Evolutionary conservation across 2,888 invertebrate genomes (phyloP), one percentile per base, ranked within the genome.

Genomic region (Peribatodes rhomboidaria): DNA sequence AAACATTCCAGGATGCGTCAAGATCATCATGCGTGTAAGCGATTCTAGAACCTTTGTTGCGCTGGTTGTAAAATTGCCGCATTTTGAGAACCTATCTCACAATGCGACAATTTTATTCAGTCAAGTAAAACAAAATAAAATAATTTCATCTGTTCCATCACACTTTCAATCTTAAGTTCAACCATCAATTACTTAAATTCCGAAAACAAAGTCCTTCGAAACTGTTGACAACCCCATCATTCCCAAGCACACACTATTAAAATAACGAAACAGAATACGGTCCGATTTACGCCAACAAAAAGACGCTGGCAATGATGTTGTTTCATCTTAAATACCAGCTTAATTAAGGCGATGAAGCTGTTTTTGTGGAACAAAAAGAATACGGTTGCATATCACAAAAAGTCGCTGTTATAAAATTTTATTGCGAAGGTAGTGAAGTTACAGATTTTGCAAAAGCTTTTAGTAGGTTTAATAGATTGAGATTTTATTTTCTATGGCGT

Each of bases 231-330:
- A 73, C 70, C 64, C 44, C 73, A 59, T 64, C 56, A 65, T 55
- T 61, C 27, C 66, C 74, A 69, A 69, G 65, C 67, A 57, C 68
- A 75, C 72, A 72, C 71, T 75, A 75, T 76, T 77, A 75, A 76
- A 78, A 74, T 76, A 78, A 77, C 71, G 78, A 78, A 74, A 79
- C 74, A 73, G 76, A 77, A 74, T 70, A 76, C 75, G 69, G 63
- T 54, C 53, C 49, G 22, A 56, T 57, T 62, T 61, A 67, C 31
- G 76, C 56, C 47, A 72, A 73, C 70, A 78, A 71, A 71, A 74
- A 75, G 78, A 76, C 71, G 68, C 66, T 61, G 58, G 61, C 70
- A 72, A 73, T 68, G 62, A 59, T 58, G 61, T 70, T 66, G 66
- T 67, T 71, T 69, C 70, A 65, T 68, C 65, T 69, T 66, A 65